phyloP scores from a whole-genome alignment of 2,113 vertebrate species.

The Stigmatopora nigra region DNA sequence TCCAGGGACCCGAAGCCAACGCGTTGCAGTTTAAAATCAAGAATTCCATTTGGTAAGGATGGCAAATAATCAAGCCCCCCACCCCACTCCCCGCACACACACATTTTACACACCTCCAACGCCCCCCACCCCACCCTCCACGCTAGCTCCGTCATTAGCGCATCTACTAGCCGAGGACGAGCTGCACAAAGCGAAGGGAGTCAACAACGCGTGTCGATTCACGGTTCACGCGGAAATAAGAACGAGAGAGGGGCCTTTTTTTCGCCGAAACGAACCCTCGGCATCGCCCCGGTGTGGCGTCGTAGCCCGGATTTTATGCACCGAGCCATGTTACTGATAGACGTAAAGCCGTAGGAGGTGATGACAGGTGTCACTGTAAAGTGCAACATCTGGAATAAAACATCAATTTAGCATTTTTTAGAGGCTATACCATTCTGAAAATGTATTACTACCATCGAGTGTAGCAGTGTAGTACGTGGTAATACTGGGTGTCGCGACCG shows the following conservation, averaged over 20 bases:
- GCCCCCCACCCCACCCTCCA: too few species aligned
- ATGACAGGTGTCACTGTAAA: conserved; percentile 63
- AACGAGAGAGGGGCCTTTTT: neutral
- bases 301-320: conserved; percentile 33
- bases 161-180: conserved; percentile 35
- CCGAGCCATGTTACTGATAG: conserved; percentile 53
- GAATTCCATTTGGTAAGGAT: conserved; percentile 90
- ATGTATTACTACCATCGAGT: neutral
- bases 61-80: neutral
- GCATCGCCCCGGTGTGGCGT: conserved; percentile 1
- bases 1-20: conserved; percentile 84
- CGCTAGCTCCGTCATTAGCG: conserved; percentile 59
- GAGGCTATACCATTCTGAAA: neutral
- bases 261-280: conserved; percentile 5
- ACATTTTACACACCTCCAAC: too few species aligned
- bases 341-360: conserved; percentile 38
- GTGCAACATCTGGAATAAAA: conserved; percentile 2
- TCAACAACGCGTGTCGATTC: neutral
- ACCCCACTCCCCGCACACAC: too few species aligned
- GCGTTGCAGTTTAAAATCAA: conserved; percentile 91
- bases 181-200: conserved; percentile 54
- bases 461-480: neutral
- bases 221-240: neutral
- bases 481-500: neutral
- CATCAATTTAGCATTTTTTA: neutral